A percentile compares a stretch with the other conserved stretches of the same genome.
Evolutionary conservation across 2,888 invertebrate species (phyloP).

Genomic region (Noctua janthina): DNA sequence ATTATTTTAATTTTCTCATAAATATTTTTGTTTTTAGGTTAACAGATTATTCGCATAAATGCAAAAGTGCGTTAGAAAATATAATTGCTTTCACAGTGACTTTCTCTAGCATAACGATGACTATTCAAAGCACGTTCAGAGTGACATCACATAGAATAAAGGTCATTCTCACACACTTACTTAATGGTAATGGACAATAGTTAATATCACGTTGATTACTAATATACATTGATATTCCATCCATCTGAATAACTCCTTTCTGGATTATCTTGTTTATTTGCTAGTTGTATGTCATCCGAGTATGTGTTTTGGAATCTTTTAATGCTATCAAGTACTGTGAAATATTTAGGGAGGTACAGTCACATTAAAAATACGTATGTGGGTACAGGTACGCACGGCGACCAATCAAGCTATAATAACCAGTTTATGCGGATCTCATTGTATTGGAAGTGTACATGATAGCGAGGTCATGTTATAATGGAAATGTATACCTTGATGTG

Average conservation of each 20-base stretch:
- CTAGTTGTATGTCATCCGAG: not conserved
- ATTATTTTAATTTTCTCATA: slow-evolving; percentile 45
- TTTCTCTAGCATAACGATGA: slow-evolving; percentile 53
- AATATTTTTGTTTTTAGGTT: slow-evolving; percentile 33
- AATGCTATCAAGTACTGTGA: not conserved
- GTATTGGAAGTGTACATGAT: too few relatives aligned
- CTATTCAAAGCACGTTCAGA: slow-evolving; percentile 33
- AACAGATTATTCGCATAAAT: slow-evolving; percentile 30
- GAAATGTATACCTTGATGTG: too few relatives aligned
- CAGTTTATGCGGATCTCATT: too few relatives aligned
- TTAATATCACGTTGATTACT: not conserved
- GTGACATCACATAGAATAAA: slow-evolving; percentile 49
- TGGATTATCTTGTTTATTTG: not conserved
- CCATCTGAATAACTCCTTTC: not conserved
- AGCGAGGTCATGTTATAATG: too few relatives aligned
- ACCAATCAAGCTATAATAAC: too few relatives aligned
- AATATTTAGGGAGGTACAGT: slow-evolving; percentile 18
- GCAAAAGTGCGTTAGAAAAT: slow-evolving; percentile 39
- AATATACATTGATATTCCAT: slow-evolving; percentile 4
- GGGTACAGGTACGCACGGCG: not conserved
- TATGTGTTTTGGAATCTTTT: not conserved
- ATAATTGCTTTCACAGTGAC: slow-evolving; percentile 56
- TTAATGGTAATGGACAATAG: slow-evolving; percentile 25
- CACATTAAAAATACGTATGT: slow-evolving; percentile 13
- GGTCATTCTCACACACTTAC: slow-evolving; percentile 50